Base-by-base conservation (phyloP, 2,113 vertebrate species). In the Sterna hirundo region DNA sequence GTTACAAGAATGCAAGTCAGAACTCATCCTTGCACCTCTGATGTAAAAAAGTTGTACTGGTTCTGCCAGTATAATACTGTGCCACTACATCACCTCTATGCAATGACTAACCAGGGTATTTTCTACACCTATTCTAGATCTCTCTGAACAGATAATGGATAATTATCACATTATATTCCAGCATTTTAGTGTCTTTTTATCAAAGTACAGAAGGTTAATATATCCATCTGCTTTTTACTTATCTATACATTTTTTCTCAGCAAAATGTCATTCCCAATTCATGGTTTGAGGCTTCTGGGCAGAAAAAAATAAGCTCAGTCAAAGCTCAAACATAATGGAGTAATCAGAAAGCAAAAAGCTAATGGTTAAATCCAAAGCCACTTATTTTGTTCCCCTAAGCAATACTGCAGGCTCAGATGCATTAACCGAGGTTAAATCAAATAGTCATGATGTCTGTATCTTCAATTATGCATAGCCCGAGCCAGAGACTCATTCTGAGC, bases 401-500 rank as follows among this genome's bases (percentile, higher is more conserved):
- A 93, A 81, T 78, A 68, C 47, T 92, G 47, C 72, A 84, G 92
- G 44, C 72, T 95, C 80, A 84, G 86, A 94, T 86, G 69, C 86
- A 94, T 92, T 96, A 94, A 96, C 76, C 60, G 90, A 96, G 34
- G 83, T 86, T 96, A 92, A 95, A 94, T 95, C 83, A 70, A 94
- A 81, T 70, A 88, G 85, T 86, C 83, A 34, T 66, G 49, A 86
- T 95, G 83, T 88, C 93, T 96, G 55, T 25, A 25, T 71, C 34
- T 92, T 95, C 83, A 95, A 54, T 96, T 95, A 96, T 84, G 60
- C 55, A 90, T 86, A 90, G 64, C 18, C 46, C 1, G 9, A 94
- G 51, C 51, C 79, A 83, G 68, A 88, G 60, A 61, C n/a, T 86
- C 54, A 47, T 80, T 91, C 49, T 92, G 76, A 93, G 68, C 15